Percentiles rank a stretch among this genome's conserved stretches.
These are phyloP conservation scores for Argyrosomus regius DNA, from an alignment of 2,797 vertebrate genomes.

Conservation along the genomic window DNA sequence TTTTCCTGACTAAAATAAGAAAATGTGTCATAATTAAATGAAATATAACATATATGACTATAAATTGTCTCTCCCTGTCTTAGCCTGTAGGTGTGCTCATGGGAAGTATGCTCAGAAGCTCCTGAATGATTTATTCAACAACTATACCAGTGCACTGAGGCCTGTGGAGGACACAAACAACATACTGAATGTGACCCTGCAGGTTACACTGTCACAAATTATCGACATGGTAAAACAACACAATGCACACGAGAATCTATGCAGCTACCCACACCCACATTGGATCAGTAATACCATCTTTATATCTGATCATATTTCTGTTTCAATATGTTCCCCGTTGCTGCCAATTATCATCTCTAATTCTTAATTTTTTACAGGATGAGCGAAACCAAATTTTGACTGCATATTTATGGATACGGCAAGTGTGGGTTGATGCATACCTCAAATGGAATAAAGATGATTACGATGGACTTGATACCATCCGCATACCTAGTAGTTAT, in stretches of 20 bases:
- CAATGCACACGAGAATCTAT: background rate
- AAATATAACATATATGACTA: background rate
- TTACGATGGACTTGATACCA: constrained; percentile 92
- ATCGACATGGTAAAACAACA: constrained; percentile 92
- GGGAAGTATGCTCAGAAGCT: constrained; percentile 90
- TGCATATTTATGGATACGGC: constrained; percentile 94
- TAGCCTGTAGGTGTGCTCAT: constrained; percentile 87
- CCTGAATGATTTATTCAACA: constrained; percentile 89
- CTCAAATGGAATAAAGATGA: constrained; percentile 91
- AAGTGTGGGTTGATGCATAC: constrained; percentile 92
- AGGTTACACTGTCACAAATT: constrained; percentile 94
- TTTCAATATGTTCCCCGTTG: background rate
- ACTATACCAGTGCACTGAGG: constrained; percentile 86
- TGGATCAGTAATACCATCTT: background rate
- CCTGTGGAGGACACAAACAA: constrained; percentile 92
- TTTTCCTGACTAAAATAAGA: background rate
- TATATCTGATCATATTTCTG: background rate
- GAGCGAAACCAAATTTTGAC: constrained; percentile 95
- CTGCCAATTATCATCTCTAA: constrained; percentile 7
- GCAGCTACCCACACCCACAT: constrained; percentile 1
- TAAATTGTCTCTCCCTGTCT: constrained; percentile 26
- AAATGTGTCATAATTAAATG: background rate
- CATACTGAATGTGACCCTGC: constrained; percentile 92
- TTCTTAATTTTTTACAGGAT: constrained; percentile 84
- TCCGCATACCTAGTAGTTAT: constrained; percentile 94